phyloP scores from a whole-genome alignment of 2,113 vertebrate species.

The Tautogolabrus adspersus region DNA sequence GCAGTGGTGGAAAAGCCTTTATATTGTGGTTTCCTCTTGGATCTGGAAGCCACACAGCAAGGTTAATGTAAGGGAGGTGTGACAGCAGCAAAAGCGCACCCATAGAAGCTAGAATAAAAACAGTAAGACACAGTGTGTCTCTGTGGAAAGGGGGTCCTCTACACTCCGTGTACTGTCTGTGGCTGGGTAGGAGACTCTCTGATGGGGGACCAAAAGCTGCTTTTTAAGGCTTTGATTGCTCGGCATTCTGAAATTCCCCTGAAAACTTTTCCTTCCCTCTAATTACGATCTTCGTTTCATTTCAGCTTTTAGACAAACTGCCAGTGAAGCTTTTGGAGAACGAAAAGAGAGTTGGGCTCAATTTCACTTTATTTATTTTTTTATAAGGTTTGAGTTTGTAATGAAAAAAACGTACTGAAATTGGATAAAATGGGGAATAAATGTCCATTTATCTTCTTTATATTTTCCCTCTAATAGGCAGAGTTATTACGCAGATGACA shows the following conservation, averaged over 20 bases:
- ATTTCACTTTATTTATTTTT: constrained; percentile 74
- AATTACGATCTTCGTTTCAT: constrained; percentile 83
- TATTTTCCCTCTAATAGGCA: constrained; percentile 78
- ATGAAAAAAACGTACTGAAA: constrained; percentile 78
- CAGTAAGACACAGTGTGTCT: constrained; percentile 47
- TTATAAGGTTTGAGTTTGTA: constrained; percentile 77
- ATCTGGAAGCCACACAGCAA: constrained; percentile 55
- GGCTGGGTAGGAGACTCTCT: constrained; percentile 68
- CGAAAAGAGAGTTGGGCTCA: constrained; percentile 58
- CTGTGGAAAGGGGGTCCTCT: constrained; percentile 43
- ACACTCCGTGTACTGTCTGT: constrained; percentile 61
- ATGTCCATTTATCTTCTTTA: constrained; percentile 81
- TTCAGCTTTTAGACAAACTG: constrained; percentile 78
- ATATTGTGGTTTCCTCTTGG: constrained; percentile 61
- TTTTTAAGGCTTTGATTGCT: constrained; percentile 77
- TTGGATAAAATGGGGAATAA: constrained; percentile 78
- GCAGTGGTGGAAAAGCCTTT: constrained; percentile 38
- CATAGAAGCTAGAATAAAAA: constrained; percentile 60
- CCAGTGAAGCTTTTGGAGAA: constrained; percentile 77
- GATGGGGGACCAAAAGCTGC: constrained; percentile 67
- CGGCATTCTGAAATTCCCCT: constrained; percentile 77
- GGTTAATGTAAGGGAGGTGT: constrained; percentile 66
- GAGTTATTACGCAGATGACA: constrained; percentile 75
- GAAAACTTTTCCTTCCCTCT: constrained; percentile 79
- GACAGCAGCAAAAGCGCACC: constrained; percentile 62